Evolutionary conservation across 2,888 invertebrate genomes (phyloP).

Genomic region (Melinopterus prodromus): DNA sequence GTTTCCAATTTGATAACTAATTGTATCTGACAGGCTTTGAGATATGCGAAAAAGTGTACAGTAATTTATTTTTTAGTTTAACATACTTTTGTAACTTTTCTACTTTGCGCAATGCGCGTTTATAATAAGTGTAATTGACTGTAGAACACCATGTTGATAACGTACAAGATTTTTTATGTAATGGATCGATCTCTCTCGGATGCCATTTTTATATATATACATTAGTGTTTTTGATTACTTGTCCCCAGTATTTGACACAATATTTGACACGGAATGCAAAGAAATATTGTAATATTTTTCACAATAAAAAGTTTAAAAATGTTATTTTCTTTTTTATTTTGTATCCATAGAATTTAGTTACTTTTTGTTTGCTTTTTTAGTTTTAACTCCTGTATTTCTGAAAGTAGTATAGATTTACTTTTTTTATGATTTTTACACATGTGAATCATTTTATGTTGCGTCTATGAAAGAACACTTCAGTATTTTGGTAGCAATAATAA

Average conservation of each 20-base stretch:
- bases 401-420: too few species aligned
- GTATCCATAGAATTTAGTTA: too few species aligned
- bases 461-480: too few species aligned
- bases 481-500: too few species aligned
- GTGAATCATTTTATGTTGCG: too few species aligned
- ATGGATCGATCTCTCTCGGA: background rate
- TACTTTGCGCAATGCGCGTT: background rate
- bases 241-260: constrained; percentile 9
- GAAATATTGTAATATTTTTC: background rate
- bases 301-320: background rate
- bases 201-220: background rate
- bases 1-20: too few species aligned
- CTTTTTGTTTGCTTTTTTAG: too few species aligned
- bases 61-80: background rate
- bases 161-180: background rate
- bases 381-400: too few species aligned
- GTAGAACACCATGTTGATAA: background rate
- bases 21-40: background rate
- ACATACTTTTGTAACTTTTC: background rate
- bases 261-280: background rate
- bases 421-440: too few species aligned
- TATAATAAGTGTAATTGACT: background rate
- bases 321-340: background rate
- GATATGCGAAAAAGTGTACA: background rate
- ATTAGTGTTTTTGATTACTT: background rate